Base-by-base conservation (phyloP, 2,888 invertebrate genomes). In the Allygus modestus region DNA sequence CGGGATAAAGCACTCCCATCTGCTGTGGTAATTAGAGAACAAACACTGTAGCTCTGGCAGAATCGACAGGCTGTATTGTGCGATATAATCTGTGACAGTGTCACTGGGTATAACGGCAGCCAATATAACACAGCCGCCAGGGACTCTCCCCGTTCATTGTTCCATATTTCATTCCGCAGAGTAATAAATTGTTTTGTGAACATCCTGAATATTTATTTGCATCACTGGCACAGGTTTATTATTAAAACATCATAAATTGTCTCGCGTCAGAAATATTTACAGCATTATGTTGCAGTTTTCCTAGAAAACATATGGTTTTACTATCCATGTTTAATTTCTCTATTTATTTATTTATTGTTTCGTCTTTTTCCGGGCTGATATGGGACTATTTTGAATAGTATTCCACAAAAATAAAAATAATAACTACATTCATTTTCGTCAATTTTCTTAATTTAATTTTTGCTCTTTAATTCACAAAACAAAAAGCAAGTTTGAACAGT, bases 101-200 rank as follows among this genome's bases (percentile, higher is more conserved):
- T 28, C 65, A 65, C 65, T 28, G 65, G 20, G 31, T 65, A 65
- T 65, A 65, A 65, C 65, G 65, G 9, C 65, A 65, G 65, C 31
- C 65, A 15, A 65, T 65, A 65, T 31, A 65, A 65, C 65, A 65
- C 65, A 65, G 28, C 65, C 65, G 65, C 65, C 65, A 65, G 65
- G 65, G 65, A 65, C 31, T 65, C n/a, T 54, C 17, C 28, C 12
- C 31, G 28, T 15, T 28, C 65, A 65, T 65, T 65, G 65, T 65
- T 65, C 65, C 65, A 65, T 65, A 65, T 65, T 65, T 65, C 65
- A 65, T 65, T 31, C 65, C 31, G 28, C 65, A 12, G 65, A 65
- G 65, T 65, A 65, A 65, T 65, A 65, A 65, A 65, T 65, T 65
- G 28, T 28, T 23, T 65, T 28, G 28, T 12, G 28, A 65, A 31